These are phyloP conservation scores for Gastrophryne carolinensis DNA, from an alignment of 2,797 vertebrate genomes.

Conservation along the genomic window DNA sequence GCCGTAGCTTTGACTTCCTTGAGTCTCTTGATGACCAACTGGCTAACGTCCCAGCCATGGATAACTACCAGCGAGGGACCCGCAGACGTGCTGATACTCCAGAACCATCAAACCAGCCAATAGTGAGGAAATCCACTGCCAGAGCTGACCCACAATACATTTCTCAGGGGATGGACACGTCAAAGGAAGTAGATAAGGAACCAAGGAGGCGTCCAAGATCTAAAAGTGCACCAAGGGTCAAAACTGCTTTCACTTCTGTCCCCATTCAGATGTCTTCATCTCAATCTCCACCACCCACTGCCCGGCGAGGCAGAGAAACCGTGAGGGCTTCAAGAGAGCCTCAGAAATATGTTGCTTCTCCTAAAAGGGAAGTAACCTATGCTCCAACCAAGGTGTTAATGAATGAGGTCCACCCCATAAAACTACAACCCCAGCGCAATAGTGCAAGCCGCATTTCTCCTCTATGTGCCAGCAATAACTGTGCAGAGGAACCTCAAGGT, in stretches of 20 bases:
- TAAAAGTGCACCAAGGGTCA: conserved; percentile 82
- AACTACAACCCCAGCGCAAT: conserved; percentile 86
- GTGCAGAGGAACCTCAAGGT: conserved; percentile 70
- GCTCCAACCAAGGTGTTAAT: conserved; percentile 75
- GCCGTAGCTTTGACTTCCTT: conserved; percentile 93
- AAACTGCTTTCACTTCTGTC: conserved; percentile 78
- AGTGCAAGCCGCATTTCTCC: conserved; percentile 84
- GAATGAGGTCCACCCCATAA: conserved; percentile 95
- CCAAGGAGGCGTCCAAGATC: conserved; percentile 82
- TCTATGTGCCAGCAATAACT: conserved; percentile 81
- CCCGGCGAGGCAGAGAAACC: conserved; percentile 72
- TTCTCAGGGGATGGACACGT: conserved; percentile 62
- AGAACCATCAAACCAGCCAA: conserved; percentile 69
- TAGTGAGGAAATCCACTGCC: conserved; percentile 70
- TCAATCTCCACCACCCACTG: conserved; percentile 64
- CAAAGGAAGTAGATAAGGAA: conserved; percentile 69
- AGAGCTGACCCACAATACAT: conserved; percentile 72
- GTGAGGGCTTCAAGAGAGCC: conserved; percentile 68
- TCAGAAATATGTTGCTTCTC: conserved; percentile 68
- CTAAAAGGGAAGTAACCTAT: conserved; percentile 73
- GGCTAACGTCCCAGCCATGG: conserved; percentile 70
- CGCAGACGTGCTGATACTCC: conserved; percentile 71
- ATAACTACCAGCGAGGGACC: conserved; percentile 67
- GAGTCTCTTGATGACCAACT: conserved; percentile 88
- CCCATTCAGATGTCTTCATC: conserved; percentile 74